Conservation (phyloP, 92 coral and sea anemone genomes). For the Plumapathes pennacea region DNA sequence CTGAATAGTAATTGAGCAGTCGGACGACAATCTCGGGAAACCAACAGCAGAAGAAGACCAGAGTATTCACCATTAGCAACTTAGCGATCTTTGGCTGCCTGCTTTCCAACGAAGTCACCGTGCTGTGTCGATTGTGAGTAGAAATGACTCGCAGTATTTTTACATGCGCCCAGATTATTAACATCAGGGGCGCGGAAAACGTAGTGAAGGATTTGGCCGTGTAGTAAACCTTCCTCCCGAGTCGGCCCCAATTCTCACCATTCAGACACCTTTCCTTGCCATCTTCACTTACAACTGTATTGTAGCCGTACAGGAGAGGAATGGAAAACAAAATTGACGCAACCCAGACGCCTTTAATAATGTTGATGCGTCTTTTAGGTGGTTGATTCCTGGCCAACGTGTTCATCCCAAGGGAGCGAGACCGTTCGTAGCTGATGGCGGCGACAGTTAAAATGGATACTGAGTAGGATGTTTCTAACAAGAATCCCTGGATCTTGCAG, state of each 20-base stretch:
- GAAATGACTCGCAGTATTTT: conserved; percentile 60
- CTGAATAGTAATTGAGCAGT: conserved; percentile 60
- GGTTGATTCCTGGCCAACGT: conserved; percentile 67
- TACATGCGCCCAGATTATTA: conserved; percentile 86
- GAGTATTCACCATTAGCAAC: conserved; percentile 77
- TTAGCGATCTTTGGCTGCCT: conserved; percentile 81
- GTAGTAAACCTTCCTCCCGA: conserved; percentile 74
- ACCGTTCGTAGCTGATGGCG: conserved; percentile 80
- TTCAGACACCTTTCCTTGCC: conserved; percentile 64
- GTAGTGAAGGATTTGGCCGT: conserved; percentile 60
- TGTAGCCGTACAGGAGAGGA: conserved; percentile 79
- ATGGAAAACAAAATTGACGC: conserved; percentile 55
- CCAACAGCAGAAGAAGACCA: conserved; percentile 78
- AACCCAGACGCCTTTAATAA: conserved; percentile 65
- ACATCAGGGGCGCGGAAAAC: conserved; percentile 61
- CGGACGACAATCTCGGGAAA: conserved; percentile 72
- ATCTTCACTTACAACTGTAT: conserved; percentile 13
- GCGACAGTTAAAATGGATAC: conserved; percentile 77
- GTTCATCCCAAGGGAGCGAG: conserved; percentile 68
- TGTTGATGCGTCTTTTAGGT: conserved; percentile 58
- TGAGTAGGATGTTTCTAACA: conserved; percentile 73
- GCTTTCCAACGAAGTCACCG: conserved; percentile 31
- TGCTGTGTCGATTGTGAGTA: conserved; percentile 43
- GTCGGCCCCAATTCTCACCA: conserved; percentile 70
- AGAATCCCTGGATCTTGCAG: conserved; percentile 78